Evolutionary conservation across 35 echinoderm and acorn worm species (phyloP).

Genomic region (Lytechinus pictus): DNA sequence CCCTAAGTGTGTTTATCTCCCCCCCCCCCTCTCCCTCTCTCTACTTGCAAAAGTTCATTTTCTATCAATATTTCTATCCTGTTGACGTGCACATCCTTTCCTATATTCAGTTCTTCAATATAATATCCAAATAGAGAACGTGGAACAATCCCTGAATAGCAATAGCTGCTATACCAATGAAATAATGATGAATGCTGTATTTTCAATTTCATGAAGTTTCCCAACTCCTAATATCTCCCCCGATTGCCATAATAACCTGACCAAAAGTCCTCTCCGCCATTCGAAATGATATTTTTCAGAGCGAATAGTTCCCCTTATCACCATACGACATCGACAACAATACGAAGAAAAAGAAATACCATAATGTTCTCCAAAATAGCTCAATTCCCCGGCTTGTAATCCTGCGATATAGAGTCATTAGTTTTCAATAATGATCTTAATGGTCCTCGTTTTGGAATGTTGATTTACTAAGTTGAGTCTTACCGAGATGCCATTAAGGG

Average conservation of each 20-base stretch:
- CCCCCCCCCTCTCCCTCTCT: background rate
- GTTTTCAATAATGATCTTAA: background rate
- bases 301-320: background rate
- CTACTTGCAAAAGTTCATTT: background rate
- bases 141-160: background rate
- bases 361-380: conserved; percentile 12
- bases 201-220: background rate
- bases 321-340: background rate
- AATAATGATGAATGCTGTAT: conserved; percentile 6
- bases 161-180: background rate
- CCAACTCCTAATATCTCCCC: background rate
- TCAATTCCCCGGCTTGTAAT: conserved; percentile 17
- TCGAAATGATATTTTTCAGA: conserved; percentile 3
- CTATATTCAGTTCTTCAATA: background rate
- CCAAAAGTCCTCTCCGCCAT: background rate
- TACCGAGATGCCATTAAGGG: background rate
- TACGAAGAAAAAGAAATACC: background rate
- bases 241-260: background rate
- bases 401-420: background rate
- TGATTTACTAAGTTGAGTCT: background rate
- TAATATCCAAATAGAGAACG: background rate
- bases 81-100: too few species aligned
- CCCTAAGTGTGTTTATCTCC: background rate
- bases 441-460: background rate
- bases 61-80: background rate